These are phyloP conservation scores for Galbula dea DNA, from an alignment of 2,113 vertebrate species.

Conservation along the genomic window DNA sequence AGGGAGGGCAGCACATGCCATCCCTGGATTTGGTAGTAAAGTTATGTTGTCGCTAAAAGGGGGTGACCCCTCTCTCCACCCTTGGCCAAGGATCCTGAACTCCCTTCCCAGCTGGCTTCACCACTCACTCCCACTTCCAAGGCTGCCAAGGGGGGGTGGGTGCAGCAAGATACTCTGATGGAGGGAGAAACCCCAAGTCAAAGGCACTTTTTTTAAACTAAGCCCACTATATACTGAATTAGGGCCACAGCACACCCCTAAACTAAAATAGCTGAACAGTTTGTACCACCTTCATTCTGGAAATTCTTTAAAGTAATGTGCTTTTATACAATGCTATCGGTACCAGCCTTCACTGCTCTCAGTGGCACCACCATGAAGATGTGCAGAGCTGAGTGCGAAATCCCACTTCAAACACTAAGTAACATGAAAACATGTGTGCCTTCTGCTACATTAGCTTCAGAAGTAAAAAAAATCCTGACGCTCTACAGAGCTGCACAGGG, in stretches of 20 bases:
- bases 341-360: constrained; percentile 13
- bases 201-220: not conserved
- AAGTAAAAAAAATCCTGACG: not conserved
- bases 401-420: constrained; percentile 24
- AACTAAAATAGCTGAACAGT: not conserved
- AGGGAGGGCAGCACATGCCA: rapidly evolving
- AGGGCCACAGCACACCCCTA: not conserved
- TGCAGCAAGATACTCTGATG: not conserved
- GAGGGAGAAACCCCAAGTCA: not conserved
- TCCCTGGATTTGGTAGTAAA: not conserved
- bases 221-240: not conserved
- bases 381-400: constrained; percentile 29
- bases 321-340: not conserved
- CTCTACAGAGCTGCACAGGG: not conserved
- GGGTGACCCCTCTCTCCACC: not conserved
- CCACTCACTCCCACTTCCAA: not conserved
- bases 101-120: not conserved
- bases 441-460: not conserved
- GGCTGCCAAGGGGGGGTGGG: not conserved
- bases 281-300: not conserved
- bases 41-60: not conserved
- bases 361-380: not conserved
- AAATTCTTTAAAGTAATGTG: not conserved
- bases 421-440: not conserved
- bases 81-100: rapidly evolving